Conservation (phyloP, 2,113 vertebrate species). For the Lophius piscatorius region DNA sequence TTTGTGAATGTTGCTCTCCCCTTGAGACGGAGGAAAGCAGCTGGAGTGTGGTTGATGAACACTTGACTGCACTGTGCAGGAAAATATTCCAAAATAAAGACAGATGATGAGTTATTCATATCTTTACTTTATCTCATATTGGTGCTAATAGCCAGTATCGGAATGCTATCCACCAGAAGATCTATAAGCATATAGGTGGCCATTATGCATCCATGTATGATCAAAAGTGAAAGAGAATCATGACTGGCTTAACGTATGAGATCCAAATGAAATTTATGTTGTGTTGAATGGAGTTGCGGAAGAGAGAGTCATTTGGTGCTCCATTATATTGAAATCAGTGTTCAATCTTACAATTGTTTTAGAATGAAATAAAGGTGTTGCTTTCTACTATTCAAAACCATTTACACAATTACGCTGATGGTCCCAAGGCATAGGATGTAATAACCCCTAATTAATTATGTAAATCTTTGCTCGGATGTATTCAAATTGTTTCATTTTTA, state of each 20-base stretch:
- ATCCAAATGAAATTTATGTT: slow-evolving; percentile 25
- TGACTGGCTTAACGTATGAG: slow-evolving; percentile 26
- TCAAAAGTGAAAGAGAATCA: slow-evolving; percentile 15
- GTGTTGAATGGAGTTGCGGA: slow-evolving; percentile 6
- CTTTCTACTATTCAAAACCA: no score
- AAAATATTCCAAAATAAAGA: slow-evolving; percentile 43
- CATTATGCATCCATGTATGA: slow-evolving; percentile 25
- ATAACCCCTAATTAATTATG: no score
- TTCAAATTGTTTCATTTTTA: no score
- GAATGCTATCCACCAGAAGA: slow-evolving; percentile 19
- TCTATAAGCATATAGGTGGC: slow-evolving; percentile 35
- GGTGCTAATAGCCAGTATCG: slow-evolving; percentile 16
- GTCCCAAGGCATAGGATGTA: no score
- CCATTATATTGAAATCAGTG: slow-evolving; percentile 36
- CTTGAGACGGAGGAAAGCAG: slow-evolving; percentile 20
- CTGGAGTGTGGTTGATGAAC: slow-evolving; percentile 18
- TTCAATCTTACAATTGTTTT: slow-evolving; percentile 32
- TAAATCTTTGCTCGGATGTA: no score
- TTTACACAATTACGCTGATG: no score
- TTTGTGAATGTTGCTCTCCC: slow-evolving; percentile 5
- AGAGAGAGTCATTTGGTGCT: not conserved
- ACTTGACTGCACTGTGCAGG: slow-evolving; percentile 17
- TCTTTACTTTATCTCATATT: slow-evolving; percentile 5
- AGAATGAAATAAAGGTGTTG: no score
- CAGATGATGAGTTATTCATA: slow-evolving; percentile 16